Evolutionary conservation across 1,140 invertebrate species (phyloP), one percentile per base, ranked within the genome.

Genomic region (Galleria mellonella): DNA sequence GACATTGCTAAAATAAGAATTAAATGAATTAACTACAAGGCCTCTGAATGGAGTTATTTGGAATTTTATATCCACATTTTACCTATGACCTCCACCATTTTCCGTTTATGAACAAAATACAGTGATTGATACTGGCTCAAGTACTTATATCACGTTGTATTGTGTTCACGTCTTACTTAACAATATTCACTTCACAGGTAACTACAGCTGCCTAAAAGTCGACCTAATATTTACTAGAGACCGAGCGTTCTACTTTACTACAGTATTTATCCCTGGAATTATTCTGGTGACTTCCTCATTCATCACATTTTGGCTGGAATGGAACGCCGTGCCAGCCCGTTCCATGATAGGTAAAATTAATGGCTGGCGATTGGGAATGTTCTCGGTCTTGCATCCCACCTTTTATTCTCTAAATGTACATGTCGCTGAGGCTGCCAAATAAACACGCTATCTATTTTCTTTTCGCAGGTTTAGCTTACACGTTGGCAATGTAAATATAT

Each of bases 281-380:
- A 95, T 96, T 77, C 89, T 96, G 81, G 94, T 96, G 68, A 96
- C 94, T 56, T 95, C 93, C 72, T 96, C 94, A 48, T 96, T 96
- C 90, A 96, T 96, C 85, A 95, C 94, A 59, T 96, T 96, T 87
- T 96, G 94, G 94, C 89, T 96, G 68, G 94, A 96, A 86, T 96
- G 94, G 93, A 96, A 96, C 87, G 94, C 94, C 39, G 94, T 96
- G 59, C 94, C 94, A 64, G 94, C 94, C 57, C 90, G 94, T 79
- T 94, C 94, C 67, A 94, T 94, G 92, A 94, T 94, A 89, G 93
- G 92, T 93, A 89, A 91, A 77, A 78, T 23, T 41, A 42, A 62
- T 82, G 83, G 64, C 64, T 71, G 71, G 71, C 65, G 61, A 71
- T 68, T 63, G 67, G 36, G 62, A 72, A 72, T 72, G 71, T 60